Conservation (phyloP, 35 echinoderm and acorn worm genomes). For the Lytechinus pictus region DNA sequence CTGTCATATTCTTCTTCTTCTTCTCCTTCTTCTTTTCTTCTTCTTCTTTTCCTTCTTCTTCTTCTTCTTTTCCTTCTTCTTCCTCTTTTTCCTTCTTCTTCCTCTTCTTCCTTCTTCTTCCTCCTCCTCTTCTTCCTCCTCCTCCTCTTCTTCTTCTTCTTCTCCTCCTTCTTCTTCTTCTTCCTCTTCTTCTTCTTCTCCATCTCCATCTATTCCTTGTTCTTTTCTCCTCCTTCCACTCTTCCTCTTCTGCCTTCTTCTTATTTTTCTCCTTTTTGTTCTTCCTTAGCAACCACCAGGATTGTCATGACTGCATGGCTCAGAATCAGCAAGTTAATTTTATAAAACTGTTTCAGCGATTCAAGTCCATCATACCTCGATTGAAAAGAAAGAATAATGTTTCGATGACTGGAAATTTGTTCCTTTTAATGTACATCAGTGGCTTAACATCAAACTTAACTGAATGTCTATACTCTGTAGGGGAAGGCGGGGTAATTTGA, state of each 20-base stretch:
- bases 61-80: background rate
- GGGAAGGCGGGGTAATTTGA: too few species aligned
- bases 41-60: background rate
- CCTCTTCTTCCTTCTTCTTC: background rate
- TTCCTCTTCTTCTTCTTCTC: conserved; percentile 31
- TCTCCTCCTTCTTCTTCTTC: background rate
- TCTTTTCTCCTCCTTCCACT: background rate
- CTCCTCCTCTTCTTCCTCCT: background rate
- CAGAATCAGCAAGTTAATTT: too few species aligned
- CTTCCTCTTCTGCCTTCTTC: conserved; percentile 29
- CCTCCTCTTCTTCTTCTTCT: background rate
- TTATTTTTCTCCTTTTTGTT: conserved; percentile 23
- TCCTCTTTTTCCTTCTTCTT: background rate
- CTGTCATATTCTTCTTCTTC: too few species aligned
- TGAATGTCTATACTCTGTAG: too few species aligned
- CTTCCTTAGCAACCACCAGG: background rate
- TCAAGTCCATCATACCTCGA: too few species aligned
- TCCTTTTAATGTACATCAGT: too few species aligned
- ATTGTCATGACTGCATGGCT: too few species aligned
- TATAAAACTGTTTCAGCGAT: too few species aligned
- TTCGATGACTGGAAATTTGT: too few species aligned
- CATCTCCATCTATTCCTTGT: background rate
- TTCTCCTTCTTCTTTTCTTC: too few species aligned
- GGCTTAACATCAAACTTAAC: too few species aligned
- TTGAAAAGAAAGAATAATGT: too few species aligned